These are phyloP conservation scores for Stenotaenia linearis DNA, from an alignment of 2,888 invertebrate species.

Conservation along the genomic window DNA sequence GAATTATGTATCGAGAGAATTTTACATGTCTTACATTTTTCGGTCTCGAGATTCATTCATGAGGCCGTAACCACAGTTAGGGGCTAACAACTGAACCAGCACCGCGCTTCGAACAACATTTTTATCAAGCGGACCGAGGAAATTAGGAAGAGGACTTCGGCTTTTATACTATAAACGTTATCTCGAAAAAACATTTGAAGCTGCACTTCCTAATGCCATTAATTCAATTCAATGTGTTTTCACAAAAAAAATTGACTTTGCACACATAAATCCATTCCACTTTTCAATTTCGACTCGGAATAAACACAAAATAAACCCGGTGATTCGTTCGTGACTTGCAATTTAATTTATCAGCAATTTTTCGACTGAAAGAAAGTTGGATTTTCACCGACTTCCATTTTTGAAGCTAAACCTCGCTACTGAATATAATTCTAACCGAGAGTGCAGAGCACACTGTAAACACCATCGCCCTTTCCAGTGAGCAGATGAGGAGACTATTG, in stretches of 20 bases:
- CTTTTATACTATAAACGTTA: not conserved
- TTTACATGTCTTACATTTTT: not conserved
- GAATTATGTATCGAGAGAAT: not conserved
- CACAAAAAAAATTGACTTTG: no score
- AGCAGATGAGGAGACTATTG: not conserved
- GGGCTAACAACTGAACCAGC: not conserved
- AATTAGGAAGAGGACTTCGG: constrained; percentile 8
- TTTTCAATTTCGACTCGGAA: no score
- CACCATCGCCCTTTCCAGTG: not conserved
- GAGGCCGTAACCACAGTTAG: not conserved
- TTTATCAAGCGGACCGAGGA: not conserved
- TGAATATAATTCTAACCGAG: not conserved
- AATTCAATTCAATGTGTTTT: not conserved
- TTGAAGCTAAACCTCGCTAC: not conserved
- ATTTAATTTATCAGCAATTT: no score
- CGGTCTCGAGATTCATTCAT: not conserved
- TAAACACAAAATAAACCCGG: no score
- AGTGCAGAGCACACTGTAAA: not conserved
- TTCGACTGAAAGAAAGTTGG: not conserved
- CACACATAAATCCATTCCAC: no score
- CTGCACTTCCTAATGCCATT: not conserved
- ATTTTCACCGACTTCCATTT: not conserved
- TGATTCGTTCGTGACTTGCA: no score
- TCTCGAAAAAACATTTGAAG: not conserved
- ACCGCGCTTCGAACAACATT: not conserved